phyloP scores from a whole-genome alignment of 2,113 vertebrate species.

The Aleadryas rufinucha region DNA sequence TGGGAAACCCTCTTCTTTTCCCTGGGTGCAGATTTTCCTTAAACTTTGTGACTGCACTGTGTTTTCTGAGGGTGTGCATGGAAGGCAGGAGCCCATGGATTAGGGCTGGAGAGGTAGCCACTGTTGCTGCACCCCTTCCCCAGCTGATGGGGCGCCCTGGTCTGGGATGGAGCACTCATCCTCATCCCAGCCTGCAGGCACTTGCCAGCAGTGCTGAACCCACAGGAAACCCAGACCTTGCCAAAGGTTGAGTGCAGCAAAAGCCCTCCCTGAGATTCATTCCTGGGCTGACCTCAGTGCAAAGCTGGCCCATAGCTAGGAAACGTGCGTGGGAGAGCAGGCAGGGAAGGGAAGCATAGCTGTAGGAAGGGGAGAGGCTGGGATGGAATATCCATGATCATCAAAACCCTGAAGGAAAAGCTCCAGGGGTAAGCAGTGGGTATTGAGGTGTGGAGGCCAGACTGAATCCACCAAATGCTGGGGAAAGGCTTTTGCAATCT shows the following conservation, averaged over 20 bases:
- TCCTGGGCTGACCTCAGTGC: neutral
- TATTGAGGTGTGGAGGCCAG: neutral
- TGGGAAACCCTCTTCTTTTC: neutral
- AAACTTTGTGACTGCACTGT: neutral
- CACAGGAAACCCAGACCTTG: neutral
- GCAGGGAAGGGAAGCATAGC: neutral
- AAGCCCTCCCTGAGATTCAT: neutral
- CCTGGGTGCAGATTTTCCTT: neutral
- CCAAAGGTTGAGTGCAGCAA: neutral
- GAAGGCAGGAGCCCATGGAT: neutral
- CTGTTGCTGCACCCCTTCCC: neutral
- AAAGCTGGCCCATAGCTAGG: neutral
- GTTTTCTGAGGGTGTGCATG: neutral
- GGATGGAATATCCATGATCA: neutral
- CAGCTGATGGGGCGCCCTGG: neutral
- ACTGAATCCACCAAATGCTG: accelerated
- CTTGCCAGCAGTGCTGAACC: neutral
- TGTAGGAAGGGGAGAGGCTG: neutral
- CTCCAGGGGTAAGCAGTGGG: neutral
- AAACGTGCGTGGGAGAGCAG: neutral
- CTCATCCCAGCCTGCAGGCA: neutral
- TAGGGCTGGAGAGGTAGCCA: neutral
- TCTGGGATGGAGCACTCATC: neutral
- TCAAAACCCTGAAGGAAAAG: neutral
- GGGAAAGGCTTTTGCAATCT: neutral